Base-by-base conservation (phyloP, 53 echinoderm and acorn worm species). In the Holothuria scabra region DNA sequence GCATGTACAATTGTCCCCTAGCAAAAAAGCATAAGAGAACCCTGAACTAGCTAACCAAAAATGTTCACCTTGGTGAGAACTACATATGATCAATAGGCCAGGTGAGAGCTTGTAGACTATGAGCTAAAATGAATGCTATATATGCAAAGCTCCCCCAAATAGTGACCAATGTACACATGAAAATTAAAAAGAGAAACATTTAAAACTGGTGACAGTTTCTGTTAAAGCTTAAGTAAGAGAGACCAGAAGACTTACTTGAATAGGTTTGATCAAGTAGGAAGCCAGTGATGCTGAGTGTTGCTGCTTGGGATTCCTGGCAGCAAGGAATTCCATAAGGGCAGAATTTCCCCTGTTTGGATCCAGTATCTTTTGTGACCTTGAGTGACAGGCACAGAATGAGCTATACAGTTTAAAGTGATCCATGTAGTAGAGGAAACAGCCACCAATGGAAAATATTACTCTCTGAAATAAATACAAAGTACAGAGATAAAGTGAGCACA, bases 351-450 rank as follows among this genome's bases (percentile, higher is more conserved):
- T 86, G 66, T 88, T 90, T 1, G 97, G 94, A 49, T 97, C 91
- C 55, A 97, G 87, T 84, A 97, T 97, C 93, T 94, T 94, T 79
- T 97, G 97, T 37, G 97, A 88, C 37, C 90, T 85, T 44, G 92
- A 92, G 87, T 97, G 97, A 68, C 97, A 94, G 38, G 97, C 97
- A 34, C 97, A 97, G 89, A 97, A 97, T 19, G 97, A 85, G 66
- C 97, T 97, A 86, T 97, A 97, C 46, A 97, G 89, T 84, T 97
- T 97, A 84, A 97, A 97, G 85, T 97, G 90, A 69, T 97, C 97
- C 97, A 97, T 93, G 88, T 97, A 92, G 80, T 74, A 92, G 18
- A 97, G 91, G 84, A 97, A 97, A 14, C 94, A 90, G 21, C 92
- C 90, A 28, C 97, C 92, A 23, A 97, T 64, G 13, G 97, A 88